Evolutionary conservation across 2,888 invertebrate genomes (phyloP).

Genomic region (Sphaerophoria rueppellii): DNA sequence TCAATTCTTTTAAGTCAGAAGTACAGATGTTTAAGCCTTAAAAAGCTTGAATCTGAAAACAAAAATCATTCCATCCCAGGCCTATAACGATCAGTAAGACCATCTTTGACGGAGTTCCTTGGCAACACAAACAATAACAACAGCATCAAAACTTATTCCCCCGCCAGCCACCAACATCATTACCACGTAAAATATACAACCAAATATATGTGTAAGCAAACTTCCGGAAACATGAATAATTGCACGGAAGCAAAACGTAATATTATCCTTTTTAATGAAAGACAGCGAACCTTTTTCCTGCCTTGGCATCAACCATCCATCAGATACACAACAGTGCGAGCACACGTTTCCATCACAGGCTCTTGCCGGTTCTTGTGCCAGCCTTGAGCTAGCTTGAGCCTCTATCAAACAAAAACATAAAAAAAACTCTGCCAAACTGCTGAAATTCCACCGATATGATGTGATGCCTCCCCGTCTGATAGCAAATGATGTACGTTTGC

Average conservation of each 20-base stretch:
- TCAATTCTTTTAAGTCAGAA: no score
- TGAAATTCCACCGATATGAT: conserved; percentile 4
- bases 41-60: no score
- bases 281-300: conserved; percentile 46
- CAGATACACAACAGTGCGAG: conserved; percentile 53
- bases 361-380: not conserved
- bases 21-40: no score
- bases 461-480: conserved; percentile 16
- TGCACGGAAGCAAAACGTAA: conserved; percentile 71
- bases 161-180: not conserved
- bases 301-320: conserved; percentile 45
- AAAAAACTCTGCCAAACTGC: not conserved
- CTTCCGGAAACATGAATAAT: conserved; percentile 73
- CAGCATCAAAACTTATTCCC: conserved; percentile 19
- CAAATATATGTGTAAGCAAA: conserved; percentile 60
- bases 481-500: conserved; percentile 48
- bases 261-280: conserved; percentile 69
- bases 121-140: conserved; percentile 7
- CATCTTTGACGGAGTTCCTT: not conserved
- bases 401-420: not conserved
- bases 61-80: no score
- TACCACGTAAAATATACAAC: not conserved
- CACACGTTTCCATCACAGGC: conserved; percentile 23
- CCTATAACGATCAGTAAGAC: no score
- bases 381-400: conserved; percentile 29